Conservation (phyloP, 1,140 invertebrate species). For the Ditylenchus dipsaci region DNA sequence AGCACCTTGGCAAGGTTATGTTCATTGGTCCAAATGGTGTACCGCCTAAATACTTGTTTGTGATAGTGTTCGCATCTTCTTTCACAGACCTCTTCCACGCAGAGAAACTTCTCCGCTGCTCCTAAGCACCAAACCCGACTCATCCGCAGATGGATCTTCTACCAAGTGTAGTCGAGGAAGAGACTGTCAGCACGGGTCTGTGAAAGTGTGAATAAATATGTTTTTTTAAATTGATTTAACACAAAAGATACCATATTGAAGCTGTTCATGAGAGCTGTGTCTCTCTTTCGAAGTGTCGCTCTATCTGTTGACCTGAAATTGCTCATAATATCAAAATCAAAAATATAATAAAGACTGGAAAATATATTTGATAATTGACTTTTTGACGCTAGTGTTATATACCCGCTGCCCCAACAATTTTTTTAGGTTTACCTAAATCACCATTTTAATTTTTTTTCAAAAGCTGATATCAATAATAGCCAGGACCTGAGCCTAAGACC, state of each 20-base stretch:
- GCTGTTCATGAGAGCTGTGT: neutral
- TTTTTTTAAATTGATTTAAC: slow-evolving; percentile 6
- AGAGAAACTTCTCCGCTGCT: slow-evolving; percentile 48
- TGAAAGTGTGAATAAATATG: neutral
- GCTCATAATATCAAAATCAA: too few relatives aligned
- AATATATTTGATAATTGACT: too few relatives aligned
- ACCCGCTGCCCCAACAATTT: too few relatives aligned
- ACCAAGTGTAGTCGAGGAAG: slow-evolving; percentile 51
- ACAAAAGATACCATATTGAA: slow-evolving; percentile 7
- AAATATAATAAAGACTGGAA: neutral
- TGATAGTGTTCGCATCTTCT: neutral
- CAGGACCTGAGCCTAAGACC: too few relatives aligned
- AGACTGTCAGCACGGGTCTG: slow-evolving; percentile 46
- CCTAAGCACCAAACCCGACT: slow-evolving; percentile 49
- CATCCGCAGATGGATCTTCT: slow-evolving; percentile 27
- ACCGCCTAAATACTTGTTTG: slow-evolving; percentile 18
- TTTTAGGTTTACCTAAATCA: too few relatives aligned
- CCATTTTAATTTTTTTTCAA: too few relatives aligned
- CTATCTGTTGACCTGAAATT: neutral
- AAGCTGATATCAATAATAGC: too few relatives aligned
- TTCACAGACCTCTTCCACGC: slow-evolving; percentile 22
- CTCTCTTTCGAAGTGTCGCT: neutral
- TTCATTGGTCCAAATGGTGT: slow-evolving; percentile 49
- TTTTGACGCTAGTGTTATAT: too few relatives aligned
- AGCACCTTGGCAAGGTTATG: slow-evolving; percentile 35